Evolutionary conservation across 2,113 vertebrate genomes (phyloP).

Genomic region (Phrynocephalus versicolor): DNA sequence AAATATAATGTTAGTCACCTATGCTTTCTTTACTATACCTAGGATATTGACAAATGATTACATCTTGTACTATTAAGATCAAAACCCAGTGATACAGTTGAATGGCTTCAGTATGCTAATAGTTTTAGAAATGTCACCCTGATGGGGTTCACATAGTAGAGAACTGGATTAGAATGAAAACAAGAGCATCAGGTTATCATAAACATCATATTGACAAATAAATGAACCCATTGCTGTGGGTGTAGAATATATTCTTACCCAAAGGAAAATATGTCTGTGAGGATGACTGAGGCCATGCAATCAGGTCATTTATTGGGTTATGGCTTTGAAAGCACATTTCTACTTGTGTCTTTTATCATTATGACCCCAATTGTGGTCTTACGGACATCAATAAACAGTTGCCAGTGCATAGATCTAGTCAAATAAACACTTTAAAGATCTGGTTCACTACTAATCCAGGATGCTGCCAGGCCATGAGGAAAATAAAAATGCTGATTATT

Average conservation of each 20-base stretch:
- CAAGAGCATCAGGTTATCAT: not conserved
- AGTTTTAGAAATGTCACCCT: not conserved
- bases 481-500: not conserved
- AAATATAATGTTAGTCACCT: not conserved
- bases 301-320: not conserved
- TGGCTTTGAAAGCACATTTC: not conserved
- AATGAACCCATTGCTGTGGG: not conserved
- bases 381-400: not conserved
- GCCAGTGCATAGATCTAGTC: not conserved
- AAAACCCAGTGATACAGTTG: not conserved
- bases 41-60: not conserved
- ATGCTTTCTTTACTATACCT: not conserved
- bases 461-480: not conserved
- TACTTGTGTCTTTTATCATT: not conserved
- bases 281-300: not conserved
- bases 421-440: not conserved
- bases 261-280: not conserved
- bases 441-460: not conserved
- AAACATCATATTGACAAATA: constrained; percentile 9
- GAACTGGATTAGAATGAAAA: not conserved
- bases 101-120: not conserved
- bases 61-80: not conserved
- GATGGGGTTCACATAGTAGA: not conserved
- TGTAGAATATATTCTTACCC: not conserved
- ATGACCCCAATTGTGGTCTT: not conserved